Percentiles rank a stretch among this genome's conserved stretches.
phyloP scores from a whole-genome alignment of 2,888 invertebrate genomes.

The Metalampra italica region DNA sequence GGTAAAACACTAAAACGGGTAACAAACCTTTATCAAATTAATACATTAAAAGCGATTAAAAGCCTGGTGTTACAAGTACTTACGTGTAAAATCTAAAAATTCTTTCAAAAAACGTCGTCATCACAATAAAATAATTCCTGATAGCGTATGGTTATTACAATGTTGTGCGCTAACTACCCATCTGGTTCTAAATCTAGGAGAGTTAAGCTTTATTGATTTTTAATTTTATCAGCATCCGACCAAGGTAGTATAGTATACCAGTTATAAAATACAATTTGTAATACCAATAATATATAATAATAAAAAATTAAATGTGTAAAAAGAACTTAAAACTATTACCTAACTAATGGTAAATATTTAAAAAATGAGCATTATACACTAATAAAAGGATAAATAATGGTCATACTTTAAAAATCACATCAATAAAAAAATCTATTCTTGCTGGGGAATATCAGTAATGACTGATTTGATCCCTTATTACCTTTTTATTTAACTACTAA shows the following conservation, averaged over 20 bases:
- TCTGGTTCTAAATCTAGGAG: constrained; percentile 40
- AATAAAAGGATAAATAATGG: constrained; percentile 70
- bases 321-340: constrained; percentile 62
- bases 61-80: constrained; percentile 37
- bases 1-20: constrained; percentile 47
- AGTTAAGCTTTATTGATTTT: constrained; percentile 44
- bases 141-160: constrained; percentile 27
- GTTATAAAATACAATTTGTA: constrained; percentile 39
- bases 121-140: constrained; percentile 15
- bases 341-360: constrained; percentile 72
- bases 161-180: constrained; percentile 57
- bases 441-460: constrained; percentile 35
- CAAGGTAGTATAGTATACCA: constrained; percentile 39
- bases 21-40: constrained; percentile 47
- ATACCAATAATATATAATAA: constrained; percentile 36
- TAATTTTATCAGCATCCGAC: constrained; percentile 26
- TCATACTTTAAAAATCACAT: constrained; percentile 66
- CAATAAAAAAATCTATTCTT: constrained; percentile 41
- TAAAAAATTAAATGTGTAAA: constrained; percentile 45
- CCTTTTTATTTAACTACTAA: constrained; percentile 41
- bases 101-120: constrained; percentile 21
- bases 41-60: constrained; percentile 57
- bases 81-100: constrained; percentile 18
- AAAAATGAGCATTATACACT: constrained; percentile 73
- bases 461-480: constrained; percentile 52